Base-by-base conservation (phyloP, 2,797 vertebrate species). In the Myripristis murdjan region DNA sequence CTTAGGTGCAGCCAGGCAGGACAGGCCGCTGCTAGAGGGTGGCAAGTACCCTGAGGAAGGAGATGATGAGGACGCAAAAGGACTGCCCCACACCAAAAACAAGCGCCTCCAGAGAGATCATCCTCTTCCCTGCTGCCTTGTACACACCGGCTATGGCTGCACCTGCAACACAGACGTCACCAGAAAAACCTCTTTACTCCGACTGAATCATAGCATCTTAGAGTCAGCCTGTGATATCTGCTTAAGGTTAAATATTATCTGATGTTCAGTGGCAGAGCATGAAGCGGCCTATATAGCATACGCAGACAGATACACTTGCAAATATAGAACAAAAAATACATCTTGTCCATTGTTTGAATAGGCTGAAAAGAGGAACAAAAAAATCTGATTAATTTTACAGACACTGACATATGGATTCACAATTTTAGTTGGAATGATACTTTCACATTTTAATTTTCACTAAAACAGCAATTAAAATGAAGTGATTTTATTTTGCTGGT, bases 81-180 rank as follows among this genome's bases (percentile, higher is more conserved):
- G 97, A 97, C 93, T 99, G 98, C 49, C 97, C 97, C 0, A 97
- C 97, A 5, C 98, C 98, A 15, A 97, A 94, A 54, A 97, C 95
- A 23, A 99, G 94, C 24, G 97, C 98, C 90, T 97, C 97, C 51
- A 99, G 89, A 0, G 97, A 96, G 44, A 96, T 96, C 98, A 99
- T 99, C 57, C 91, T 95, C 88, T 99, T 99, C 71, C 96, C 98
- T 0, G 98, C 97, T 1, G 98, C 97, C 91, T 96, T 96, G 91
- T 98, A 99, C 47, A 99, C 98, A 1, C 98, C 98, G 31, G 98
- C 98, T 58, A 99, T 95, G 41, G 97, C 98, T 46, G 97, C 97
- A 94, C 98, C 97, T 99, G 79, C 0, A n/a, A 49, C 24, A 80
- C 59, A 65, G 12, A 1, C 6, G 6, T 15, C 28, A 20, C 28